Percentiles rank a stretch among this genome's conserved stretches.
phyloP scores from a whole-genome alignment of 23 tunicate species.

The Trididemnum clinides region DNA sequence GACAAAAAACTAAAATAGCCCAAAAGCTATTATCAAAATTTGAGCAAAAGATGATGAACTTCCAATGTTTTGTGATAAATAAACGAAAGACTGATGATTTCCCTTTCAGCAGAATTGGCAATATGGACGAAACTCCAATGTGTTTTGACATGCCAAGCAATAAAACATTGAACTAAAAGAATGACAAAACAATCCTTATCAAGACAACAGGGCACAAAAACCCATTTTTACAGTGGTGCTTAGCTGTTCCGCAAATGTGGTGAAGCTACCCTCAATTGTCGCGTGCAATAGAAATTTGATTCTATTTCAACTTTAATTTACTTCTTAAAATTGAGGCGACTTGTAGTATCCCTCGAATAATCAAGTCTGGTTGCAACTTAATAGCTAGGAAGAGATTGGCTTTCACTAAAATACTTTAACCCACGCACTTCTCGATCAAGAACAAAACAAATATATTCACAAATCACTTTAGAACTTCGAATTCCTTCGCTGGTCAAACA shows the following conservation, averaged over 20 bases:
- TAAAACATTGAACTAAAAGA: slow-evolving; percentile 25
- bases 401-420: no score
- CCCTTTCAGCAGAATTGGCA: slow-evolving; percentile 23
- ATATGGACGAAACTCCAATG: slow-evolving; percentile 49
- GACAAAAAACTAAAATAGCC: slow-evolving; percentile 15
- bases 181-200: slow-evolving; percentile 26
- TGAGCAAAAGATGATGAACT: slow-evolving; percentile 38
- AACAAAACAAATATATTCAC: no score
- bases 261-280: slow-evolving; percentile 15
- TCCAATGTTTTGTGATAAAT: slow-evolving; percentile 8
- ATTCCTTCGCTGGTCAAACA: no score
- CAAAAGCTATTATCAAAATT: slow-evolving; percentile 26
- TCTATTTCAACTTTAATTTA: no score
- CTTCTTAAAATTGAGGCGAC: no score
- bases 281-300: no score
- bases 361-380: no score
- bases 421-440: no score
- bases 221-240: slow-evolving; percentile 16
- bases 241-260: neutral
- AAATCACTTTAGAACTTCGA: no score
- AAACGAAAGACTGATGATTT: slow-evolving; percentile 28
- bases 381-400: no score
- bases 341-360: no score
- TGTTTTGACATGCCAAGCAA: slow-evolving; percentile 45
- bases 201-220: slow-evolving; percentile 49